phyloP scores from a whole-genome alignment of 2,797 vertebrate species.

The Lithobates pipiens region DNA sequence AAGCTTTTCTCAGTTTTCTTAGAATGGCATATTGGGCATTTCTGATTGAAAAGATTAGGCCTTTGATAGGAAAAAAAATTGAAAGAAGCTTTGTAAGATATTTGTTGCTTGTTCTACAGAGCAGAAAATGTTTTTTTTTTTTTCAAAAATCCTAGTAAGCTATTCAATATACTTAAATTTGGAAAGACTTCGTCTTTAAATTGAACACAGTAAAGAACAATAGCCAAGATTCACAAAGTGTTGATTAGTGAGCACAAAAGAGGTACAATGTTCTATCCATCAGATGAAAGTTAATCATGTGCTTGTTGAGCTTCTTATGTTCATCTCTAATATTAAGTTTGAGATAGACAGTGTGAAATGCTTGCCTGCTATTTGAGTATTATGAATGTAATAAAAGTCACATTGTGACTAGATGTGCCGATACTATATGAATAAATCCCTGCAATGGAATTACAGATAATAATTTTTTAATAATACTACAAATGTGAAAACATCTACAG shows the following conservation, averaged over 20 bases:
- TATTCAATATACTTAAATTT: conserved; percentile 32
- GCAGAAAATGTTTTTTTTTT: conserved; percentile 1
- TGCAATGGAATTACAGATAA: neutral
- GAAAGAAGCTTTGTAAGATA: conserved; percentile 36
- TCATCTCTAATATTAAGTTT: neutral
- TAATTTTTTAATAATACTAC: neutral
- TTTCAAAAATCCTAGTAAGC: conserved; percentile 31
- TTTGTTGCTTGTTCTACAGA: conserved; percentile 22
- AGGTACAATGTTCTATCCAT: conserved; percentile 22
- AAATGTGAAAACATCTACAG: neutral
- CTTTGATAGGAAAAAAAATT: conserved; percentile 45
- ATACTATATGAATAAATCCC: neutral
- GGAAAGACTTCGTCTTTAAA: conserved; percentile 36
- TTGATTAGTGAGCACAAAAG: neutral
- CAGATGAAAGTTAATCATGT: conserved; percentile 27
- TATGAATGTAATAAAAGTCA: neutral
- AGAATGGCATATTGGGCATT: conserved; percentile 32
- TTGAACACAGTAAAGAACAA: conserved; percentile 7
- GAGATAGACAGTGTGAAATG: neutral
- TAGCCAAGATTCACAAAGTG: conserved; percentile 7
- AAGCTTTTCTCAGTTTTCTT: conserved; percentile 31
- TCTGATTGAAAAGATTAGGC: conserved; percentile 49
- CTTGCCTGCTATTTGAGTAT: conserved; percentile 3
- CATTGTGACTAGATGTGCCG: conserved; percentile 9
- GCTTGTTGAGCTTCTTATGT: neutral